Evolutionary conservation across 2,797 vertebrate species (phyloP), one percentile per base, ranked within the genome.

Genomic region (Taenioides sp.): DNA sequence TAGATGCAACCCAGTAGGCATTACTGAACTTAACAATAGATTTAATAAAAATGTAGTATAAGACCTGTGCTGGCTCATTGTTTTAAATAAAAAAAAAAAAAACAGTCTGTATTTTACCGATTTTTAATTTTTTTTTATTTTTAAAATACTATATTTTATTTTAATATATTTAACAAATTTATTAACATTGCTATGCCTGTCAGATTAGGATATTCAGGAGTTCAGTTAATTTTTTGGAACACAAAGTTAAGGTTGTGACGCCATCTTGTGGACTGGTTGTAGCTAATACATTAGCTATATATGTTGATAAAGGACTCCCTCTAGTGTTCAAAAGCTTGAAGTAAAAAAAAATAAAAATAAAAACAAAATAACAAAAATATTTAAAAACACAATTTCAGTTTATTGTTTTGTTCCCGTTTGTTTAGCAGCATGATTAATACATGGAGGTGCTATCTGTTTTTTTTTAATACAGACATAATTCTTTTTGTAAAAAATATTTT

Each of bases 351-450:
- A 28, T 76, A 31, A 62, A 23, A 14, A 4, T 4, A 40, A 40
- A 40, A 43, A 40, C 11, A 47, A 47, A 16, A 47, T 47, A 11
- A 69, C 74, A 27, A n/a, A 47, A 37, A 62, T 16, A 28, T 17
- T 22, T 17, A 14, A 49, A 50, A 25, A 67, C 66, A 12, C 55
- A 69, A 71, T 61, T 64, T 84, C 27, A 62, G 17, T 90, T 88
- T 85, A 86, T 88, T 83, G 76, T 75, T 81, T 86, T 81, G 70
- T 67, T 54, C 49, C 70, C 79, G 84, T 92, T 88, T 75, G 86
- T 86, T 94, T 93, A 96, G 94, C 94, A 95, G 95, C 94, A 95
- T 89, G 89, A 91, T 79, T 86, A 89, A 78, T 91, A 93, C 87
- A 86, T 88, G 94, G 94, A 96, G 94, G 94, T 95, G 95, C 94